Conservation (phyloP, 1,140 invertebrate genomes). For the Dreissena rostriformis region DNA sequence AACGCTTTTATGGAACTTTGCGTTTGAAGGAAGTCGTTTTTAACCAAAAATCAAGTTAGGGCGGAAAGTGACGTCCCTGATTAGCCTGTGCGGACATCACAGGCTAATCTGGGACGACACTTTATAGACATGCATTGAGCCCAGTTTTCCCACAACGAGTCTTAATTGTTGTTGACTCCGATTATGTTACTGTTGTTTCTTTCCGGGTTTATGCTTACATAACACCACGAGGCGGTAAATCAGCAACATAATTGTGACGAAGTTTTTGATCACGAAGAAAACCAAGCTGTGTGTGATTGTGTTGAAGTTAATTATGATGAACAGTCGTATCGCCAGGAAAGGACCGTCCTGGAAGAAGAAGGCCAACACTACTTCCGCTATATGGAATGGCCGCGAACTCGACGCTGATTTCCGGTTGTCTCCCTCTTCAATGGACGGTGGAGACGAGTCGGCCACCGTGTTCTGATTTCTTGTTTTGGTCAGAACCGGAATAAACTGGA, state of each 20-base stretch:
- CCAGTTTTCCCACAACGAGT: too few species aligned
- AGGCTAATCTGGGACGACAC: too few species aligned
- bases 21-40: too few species aligned
- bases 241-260: constrained; percentile 88
- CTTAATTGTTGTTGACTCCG: too few species aligned
- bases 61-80: too few species aligned
- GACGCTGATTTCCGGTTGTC: not conserved
- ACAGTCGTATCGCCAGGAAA: constrained; percentile 89
- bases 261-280: constrained; percentile 94
- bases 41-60: too few species aligned
- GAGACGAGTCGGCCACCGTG: too few species aligned
- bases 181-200: too few species aligned
- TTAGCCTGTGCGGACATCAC: too few species aligned
- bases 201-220: not conserved
- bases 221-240: constrained; percentile 51
- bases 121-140: too few species aligned
- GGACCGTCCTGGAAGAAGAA: constrained; percentile 85
- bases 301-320: constrained; percentile 90
- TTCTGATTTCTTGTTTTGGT: not conserved
- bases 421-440: too few species aligned
- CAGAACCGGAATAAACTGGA: constrained; percentile 84
- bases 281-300: constrained; percentile 94
- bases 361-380: constrained; percentile 4
- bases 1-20: too few species aligned
- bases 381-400: not conserved